These are phyloP conservation scores for Petrolisthes manimaculis DNA, from an alignment of 2,888 invertebrate species.

Conservation along the genomic window DNA sequence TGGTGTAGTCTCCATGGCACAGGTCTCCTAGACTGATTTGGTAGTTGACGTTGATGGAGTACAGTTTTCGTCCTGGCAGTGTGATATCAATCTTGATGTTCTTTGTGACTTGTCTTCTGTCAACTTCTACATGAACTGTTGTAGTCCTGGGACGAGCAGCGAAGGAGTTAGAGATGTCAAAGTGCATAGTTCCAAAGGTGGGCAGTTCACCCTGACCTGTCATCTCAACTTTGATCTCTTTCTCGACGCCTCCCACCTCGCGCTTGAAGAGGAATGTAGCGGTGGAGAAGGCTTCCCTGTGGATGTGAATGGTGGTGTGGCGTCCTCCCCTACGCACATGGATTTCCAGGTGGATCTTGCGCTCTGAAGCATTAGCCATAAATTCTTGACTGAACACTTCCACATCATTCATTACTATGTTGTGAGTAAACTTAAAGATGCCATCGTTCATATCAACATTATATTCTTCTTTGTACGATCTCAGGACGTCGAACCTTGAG, in stretches of 20 bases:
- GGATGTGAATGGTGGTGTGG: conserved; percentile 55
- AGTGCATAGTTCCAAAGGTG: conserved; percentile 30
- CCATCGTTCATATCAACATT: too few relatives aligned
- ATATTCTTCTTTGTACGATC: too few relatives aligned
- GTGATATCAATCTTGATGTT: conserved; percentile 45
- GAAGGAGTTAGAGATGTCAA: conserved; percentile 57
- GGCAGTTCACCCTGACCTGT: conserved; percentile 46
- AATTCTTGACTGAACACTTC: conserved; percentile 52
- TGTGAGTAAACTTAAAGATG: conserved; percentile 4
- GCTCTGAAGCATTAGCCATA: conserved; percentile 1
- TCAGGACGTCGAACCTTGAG: too few relatives aligned
- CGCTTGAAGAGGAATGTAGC: conserved; percentile 37
- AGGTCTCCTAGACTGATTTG: conserved; percentile 20
- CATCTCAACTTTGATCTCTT: conserved; percentile 48
- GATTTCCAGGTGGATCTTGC: conserved; percentile 38
- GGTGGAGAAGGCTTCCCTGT: conserved; percentile 34
- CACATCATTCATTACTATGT: conserved; percentile 37
- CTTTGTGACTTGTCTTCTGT: conserved; percentile 40
- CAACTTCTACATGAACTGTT: conserved; percentile 36
- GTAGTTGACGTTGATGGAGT: conserved; percentile 47
- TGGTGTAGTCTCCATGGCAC: conserved; percentile 39
- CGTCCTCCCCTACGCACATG: conserved; percentile 35
- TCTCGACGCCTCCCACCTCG: conserved; percentile 19
- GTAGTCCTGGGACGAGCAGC: conserved; percentile 33
- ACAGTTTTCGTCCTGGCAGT: conserved; percentile 24